Conservation (phyloP, 2,797 vertebrate genomes). For the Myoxocephalus aenaeus region DNA sequence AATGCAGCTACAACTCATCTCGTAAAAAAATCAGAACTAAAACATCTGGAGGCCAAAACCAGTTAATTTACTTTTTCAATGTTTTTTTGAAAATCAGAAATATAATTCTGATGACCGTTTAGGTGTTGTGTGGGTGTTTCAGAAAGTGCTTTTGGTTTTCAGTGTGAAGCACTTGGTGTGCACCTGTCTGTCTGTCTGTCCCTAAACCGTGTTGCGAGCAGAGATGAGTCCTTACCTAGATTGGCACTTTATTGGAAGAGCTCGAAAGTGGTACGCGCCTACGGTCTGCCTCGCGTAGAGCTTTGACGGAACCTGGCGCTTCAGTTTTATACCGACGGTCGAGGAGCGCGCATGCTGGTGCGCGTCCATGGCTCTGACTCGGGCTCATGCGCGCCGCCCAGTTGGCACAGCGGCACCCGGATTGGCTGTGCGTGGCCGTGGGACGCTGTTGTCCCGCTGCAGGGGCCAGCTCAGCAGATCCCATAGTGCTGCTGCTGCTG, state of each 20-base stretch:
- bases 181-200: slow-evolving; percentile 29
- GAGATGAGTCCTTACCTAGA: slow-evolving; percentile 81
- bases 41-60: slow-evolving; percentile 16
- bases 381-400: background rate
- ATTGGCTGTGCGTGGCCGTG: slow-evolving; percentile 4
- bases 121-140: slow-evolving; percentile 29
- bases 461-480: slow-evolving; percentile 84
- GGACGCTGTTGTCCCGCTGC: slow-evolving; percentile 55
- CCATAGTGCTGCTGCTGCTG: slow-evolving; percentile 60
- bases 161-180: slow-evolving; percentile 30
- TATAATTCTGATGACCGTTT: background rate
- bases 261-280: slow-evolving; percentile 75
- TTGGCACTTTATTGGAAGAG: slow-evolving; percentile 76
- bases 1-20: background rate
- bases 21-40: background rate
- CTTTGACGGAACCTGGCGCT: slow-evolving; percentile 85
- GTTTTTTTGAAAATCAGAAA: background rate
- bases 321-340: slow-evolving; percentile 83
- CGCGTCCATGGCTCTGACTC: slow-evolving; percentile 37
- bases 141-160: slow-evolving; percentile 64
- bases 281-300: slow-evolving; percentile 82
- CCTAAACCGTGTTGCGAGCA: slow-evolving; percentile 56
- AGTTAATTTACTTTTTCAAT: background rate
- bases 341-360: slow-evolving; percentile 41
- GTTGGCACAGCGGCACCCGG: slow-evolving; percentile 23